Evolutionary conservation across 2,888 invertebrate genomes (phyloP).

Genomic region (Mechanitis mazaeus): DNA sequence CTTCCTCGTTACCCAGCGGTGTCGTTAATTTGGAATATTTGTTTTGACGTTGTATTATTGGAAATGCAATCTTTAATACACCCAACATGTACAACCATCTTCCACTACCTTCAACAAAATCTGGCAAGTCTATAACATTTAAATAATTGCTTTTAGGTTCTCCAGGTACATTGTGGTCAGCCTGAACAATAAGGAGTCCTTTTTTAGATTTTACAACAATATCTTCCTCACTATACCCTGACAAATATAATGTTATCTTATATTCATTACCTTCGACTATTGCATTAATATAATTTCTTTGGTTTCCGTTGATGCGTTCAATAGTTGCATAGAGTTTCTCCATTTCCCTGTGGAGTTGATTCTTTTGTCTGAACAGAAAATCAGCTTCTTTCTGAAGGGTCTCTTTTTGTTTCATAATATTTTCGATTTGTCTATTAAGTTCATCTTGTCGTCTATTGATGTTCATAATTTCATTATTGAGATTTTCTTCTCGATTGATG

Average conservation of each 20-base stretch:
- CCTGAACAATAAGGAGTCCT: neutral
- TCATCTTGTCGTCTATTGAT: neutral
- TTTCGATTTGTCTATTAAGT: neutral
- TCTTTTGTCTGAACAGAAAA: neutral
- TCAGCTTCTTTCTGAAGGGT: too few relatives aligned
- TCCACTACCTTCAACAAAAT: neutral
- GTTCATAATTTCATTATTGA: neutral
- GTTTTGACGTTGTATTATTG: neutral
- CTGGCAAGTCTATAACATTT: neutral
- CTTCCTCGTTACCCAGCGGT: too few relatives aligned
- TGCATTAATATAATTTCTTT: neutral
- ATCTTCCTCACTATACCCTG: conserved; percentile 1
- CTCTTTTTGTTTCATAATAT: too few relatives aligned
- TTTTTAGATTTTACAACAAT: neutral
- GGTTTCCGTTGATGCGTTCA: neutral
- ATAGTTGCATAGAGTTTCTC: neutral
- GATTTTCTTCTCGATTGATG: neutral
- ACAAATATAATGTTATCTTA: neutral
- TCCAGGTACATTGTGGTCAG: neutral
- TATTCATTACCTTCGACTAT: conserved; percentile 1
- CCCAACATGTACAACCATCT: neutral
- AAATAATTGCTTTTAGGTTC: neutral
- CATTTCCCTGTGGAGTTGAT: neutral
- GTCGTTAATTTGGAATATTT: too few relatives aligned
- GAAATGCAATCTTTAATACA: neutral